Percentiles rank a stretch among this genome's conserved stretches.
Evolutionary conservation across 2,888 invertebrate species (phyloP).

Genomic region (Caenorhabditis sp.): DNA sequence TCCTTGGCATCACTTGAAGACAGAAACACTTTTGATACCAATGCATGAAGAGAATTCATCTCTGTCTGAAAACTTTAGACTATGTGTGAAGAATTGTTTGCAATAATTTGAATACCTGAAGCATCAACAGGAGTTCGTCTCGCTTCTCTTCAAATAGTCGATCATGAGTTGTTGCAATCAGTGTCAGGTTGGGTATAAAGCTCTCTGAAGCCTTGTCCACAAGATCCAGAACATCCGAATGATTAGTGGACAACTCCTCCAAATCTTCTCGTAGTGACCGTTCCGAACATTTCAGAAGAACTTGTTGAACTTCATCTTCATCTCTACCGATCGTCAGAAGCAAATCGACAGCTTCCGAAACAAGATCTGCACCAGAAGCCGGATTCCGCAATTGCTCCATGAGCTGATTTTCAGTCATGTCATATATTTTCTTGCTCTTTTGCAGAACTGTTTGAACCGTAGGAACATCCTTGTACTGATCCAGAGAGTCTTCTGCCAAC

Average conservation of each 20-base stretch:
- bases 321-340: constrained; percentile 64
- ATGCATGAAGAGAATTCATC: constrained; percentile 61
- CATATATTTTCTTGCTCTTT: constrained; percentile 59
- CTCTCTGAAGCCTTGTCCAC: constrained; percentile 81
- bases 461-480: constrained; percentile 68
- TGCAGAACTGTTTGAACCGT: constrained; percentile 67
- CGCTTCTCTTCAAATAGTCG: constrained; percentile 66
- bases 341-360: constrained; percentile 68
- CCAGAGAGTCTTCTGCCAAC: constrained; percentile 68
- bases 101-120: constrained; percentile 32
- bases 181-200: constrained; percentile 80
- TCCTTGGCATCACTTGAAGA: constrained; percentile 76
- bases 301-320: constrained; percentile 62
- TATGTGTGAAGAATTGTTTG: background rate
- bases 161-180: constrained; percentile 78
- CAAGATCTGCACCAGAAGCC: constrained; percentile 58
- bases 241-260: constrained; percentile 46
- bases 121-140: constrained; percentile 42
- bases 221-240: constrained; percentile 80
- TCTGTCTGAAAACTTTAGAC: constrained; percentile 41
- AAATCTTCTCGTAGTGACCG: constrained; percentile 63
- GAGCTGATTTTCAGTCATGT: constrained; percentile 62
- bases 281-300: constrained; percentile 59
- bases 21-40: constrained; percentile 67
- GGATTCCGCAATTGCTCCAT: constrained; percentile 63